Conservation (phyloP, 2,113 vertebrate genomes). For the Hippocampus barbouri region DNA sequence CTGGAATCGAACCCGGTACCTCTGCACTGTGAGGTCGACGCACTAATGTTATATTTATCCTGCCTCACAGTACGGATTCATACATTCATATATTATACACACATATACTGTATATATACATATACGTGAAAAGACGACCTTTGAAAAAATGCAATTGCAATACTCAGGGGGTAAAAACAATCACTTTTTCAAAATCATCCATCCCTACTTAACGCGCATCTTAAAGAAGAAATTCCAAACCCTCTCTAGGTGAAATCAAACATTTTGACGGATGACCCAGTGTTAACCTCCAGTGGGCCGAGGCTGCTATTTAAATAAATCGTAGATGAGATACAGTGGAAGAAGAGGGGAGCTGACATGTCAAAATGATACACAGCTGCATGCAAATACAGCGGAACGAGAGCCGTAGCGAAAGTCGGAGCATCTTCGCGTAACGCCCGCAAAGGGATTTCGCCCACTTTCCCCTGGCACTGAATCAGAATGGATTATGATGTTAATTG, state of each 20-base stretch:
- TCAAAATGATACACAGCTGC: slow-evolving; percentile 63
- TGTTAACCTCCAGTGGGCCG: slow-evolving; percentile 51
- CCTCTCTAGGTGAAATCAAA: slow-evolving; percentile 53
- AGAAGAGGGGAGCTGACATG: slow-evolving; percentile 57
- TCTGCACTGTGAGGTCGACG: too few relatives aligned
- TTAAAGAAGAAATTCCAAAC: slow-evolving; percentile 53
- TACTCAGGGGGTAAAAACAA: too few relatives aligned
- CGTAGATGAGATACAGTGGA: slow-evolving; percentile 61
- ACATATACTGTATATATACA: too few relatives aligned
- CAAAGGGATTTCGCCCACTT: slow-evolving; percentile 30
- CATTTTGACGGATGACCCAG: slow-evolving; percentile 66
- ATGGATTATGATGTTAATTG: slow-evolving; percentile 31
- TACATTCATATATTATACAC: too few relatives aligned
- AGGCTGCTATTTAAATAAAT: slow-evolving; percentile 65
- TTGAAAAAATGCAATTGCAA: too few relatives aligned
- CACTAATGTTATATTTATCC: too few relatives aligned
- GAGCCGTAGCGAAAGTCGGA: slow-evolving; percentile 2
- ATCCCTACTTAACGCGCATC: slow-evolving; percentile 27
- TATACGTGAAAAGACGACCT: too few relatives aligned
- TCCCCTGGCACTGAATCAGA: slow-evolving; percentile 2
- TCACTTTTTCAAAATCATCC: too few relatives aligned
- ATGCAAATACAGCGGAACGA: slow-evolving; percentile 48
- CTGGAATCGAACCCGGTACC: too few relatives aligned
- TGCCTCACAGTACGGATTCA: too few relatives aligned
- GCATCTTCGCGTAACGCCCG: slow-evolving; percentile 14